phyloP scores from a whole-genome alignment of 2,888 invertebrate species.

The Acheta domesticus region DNA sequence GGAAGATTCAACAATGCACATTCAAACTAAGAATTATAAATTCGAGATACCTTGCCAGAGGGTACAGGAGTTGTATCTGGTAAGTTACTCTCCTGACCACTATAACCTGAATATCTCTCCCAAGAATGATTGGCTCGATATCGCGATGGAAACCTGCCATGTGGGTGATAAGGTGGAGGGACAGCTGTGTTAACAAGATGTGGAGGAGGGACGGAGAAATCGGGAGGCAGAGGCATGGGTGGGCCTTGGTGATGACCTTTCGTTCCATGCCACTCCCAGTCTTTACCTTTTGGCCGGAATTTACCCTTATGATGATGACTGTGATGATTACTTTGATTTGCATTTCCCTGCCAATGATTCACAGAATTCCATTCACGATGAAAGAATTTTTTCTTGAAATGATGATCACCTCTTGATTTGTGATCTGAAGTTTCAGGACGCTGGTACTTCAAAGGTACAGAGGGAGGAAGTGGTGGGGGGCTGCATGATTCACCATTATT shows the following conservation, averaged over 20 bases:
- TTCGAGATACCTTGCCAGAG: not conserved
- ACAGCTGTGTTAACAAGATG: slow-evolving; percentile 34
- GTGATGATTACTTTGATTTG: slow-evolving; percentile 26
- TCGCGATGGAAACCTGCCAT: slow-evolving; percentile 27
- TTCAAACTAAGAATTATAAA: slow-evolving; percentile 11
- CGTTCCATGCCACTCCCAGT: slow-evolving; percentile 62
- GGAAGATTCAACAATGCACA: not conserved
- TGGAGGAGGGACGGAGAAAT: slow-evolving; percentile 35
- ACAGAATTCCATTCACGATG: slow-evolving; percentile 53
- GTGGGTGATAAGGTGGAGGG: slow-evolving; percentile 35
- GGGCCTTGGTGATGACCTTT: slow-evolving; percentile 29
- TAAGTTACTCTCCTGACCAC: slow-evolving; percentile 3
- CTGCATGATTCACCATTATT: slow-evolving; percentile 26
- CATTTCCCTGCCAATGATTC: slow-evolving; percentile 2
- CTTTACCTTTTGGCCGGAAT: slow-evolving; percentile 69
- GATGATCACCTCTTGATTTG: slow-evolving; percentile 50
- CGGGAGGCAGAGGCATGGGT: slow-evolving; percentile 25
- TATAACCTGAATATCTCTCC: slow-evolving; percentile 21
- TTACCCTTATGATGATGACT: slow-evolving; percentile 50
- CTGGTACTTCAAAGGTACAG: slow-evolving; percentile 58
- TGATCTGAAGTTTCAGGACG: slow-evolving; percentile 51
- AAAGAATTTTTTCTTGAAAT: slow-evolving; percentile 84
- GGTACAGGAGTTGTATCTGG: not conserved
- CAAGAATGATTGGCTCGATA: slow-evolving; percentile 25
- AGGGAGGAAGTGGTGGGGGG: slow-evolving; percentile 51